Evolutionary conservation across 2,797 vertebrate genomes (phyloP).

Genomic region (Mastacembelus armatus): DNA sequence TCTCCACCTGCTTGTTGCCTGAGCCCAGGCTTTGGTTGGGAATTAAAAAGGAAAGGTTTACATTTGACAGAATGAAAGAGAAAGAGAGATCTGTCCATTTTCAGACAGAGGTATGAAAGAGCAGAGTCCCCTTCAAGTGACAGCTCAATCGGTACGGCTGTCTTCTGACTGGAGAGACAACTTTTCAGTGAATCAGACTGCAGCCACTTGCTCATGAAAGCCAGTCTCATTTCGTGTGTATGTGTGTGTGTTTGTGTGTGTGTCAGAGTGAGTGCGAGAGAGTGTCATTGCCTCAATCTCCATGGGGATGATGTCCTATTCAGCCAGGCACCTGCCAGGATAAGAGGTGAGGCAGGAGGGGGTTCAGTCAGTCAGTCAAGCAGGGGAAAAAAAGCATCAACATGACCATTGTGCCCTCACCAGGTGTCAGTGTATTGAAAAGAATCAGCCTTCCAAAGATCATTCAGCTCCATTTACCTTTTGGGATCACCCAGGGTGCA

Average conservation of each 20-base stretch:
- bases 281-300: conserved; percentile 63
- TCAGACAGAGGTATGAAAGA: conserved; percentile 43
- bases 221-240: conserved; percentile 47
- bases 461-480: conserved; percentile 80
- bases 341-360: conserved; percentile 50
- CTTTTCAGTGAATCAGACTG: conserved; percentile 48
- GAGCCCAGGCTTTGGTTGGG: conserved; percentile 27
- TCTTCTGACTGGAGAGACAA: conserved; percentile 42
- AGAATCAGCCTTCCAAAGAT: conserved; percentile 62
- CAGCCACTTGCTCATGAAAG: conserved; percentile 47
- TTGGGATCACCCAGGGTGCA: conserved; percentile 62
- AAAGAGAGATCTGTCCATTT: conserved; percentile 40
- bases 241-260: conserved; percentile 16
- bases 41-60: conserved; percentile 56
- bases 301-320: conserved; percentile 68
- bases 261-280: conserved; percentile 3
- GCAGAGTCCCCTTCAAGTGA: conserved; percentile 52
- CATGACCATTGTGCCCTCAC: conserved; percentile 40
- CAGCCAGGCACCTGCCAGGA: conserved; percentile 68
- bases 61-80: conserved; percentile 54
- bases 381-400: conserved; percentile 22
- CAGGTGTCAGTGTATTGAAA: conserved; percentile 68
- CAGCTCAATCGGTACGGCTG: conserved; percentile 48
- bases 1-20: conserved; percentile 44
- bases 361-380: conserved; percentile 54